Evolutionary conservation across 2,113 vertebrate genomes (phyloP).

Genomic region (Seriola rivoliana): DNA sequence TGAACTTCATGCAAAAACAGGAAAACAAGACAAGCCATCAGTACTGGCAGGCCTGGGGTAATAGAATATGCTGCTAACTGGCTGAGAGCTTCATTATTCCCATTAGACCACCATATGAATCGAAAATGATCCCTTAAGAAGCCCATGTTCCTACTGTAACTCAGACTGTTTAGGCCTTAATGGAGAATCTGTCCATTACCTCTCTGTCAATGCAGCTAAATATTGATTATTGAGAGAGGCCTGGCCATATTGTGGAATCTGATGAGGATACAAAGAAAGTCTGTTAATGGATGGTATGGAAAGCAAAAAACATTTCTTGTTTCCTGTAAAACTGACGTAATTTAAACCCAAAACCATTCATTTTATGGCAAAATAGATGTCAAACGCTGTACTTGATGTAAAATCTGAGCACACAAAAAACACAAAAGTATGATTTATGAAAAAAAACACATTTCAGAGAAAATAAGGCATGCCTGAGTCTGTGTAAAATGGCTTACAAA

Average conservation of each 20-base stretch:
- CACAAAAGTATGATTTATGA: background rate
- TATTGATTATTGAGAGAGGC: constrained; percentile 61
- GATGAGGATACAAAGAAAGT: constrained; percentile 1
- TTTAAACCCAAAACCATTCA: background rate
- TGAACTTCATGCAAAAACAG: constrained; percentile 44
- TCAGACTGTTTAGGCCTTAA: constrained; percentile 42
- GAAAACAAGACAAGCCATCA: constrained; percentile 41
- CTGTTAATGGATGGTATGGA: constrained; percentile 46
- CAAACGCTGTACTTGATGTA: constrained; percentile 13
- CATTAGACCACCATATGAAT: constrained; percentile 64
- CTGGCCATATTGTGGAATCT: constrained; percentile 16
- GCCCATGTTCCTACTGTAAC: constrained; percentile 33
- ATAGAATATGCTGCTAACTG: constrained; percentile 54
- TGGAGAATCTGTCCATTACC: constrained; percentile 65
- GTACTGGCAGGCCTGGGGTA: constrained; percentile 44
- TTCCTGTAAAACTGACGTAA: background rate
- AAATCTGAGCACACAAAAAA: background rate
- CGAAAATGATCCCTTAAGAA: constrained; percentile 55
- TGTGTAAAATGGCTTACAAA: background rate
- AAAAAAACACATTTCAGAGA: constrained; percentile 3
- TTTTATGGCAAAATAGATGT: background rate
- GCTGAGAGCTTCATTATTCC: constrained; percentile 65
- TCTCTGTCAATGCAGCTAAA: constrained; percentile 49
- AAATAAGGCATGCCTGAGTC: background rate
- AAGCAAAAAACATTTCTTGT: background rate